Evolutionary conservation across 2,797 vertebrate genomes (phyloP), one percentile per base, ranked within the genome.

Genomic region (Lithobates sylvaticus): DNA sequence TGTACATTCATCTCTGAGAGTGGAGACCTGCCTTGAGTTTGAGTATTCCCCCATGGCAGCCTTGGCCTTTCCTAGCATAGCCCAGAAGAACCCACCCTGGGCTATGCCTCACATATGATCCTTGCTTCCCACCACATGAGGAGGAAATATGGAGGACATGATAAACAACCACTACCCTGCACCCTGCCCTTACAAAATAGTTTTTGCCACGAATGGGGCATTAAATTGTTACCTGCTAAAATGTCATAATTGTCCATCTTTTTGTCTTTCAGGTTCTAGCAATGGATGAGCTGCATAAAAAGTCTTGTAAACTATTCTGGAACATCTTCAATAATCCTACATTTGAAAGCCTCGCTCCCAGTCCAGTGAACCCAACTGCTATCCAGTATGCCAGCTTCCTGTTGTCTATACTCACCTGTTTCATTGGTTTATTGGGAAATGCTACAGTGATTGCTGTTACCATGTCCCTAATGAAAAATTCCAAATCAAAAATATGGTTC

Each of bases 401-500:
- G 47, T 42, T 76, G 18, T 86, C 78, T 13, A 26, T 86, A 18
- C 7, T 86, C 44, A 70, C 73, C 18, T 81, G 70, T 21, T 16
- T 81, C 65, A 29, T 82, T 1, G 84, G 84, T n/a, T 34, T 76
- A 21, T 9, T 68, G n/a, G 78, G 84, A 18, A 86, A 76, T 58
- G 23, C 50, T 9, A 34, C 32, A 0, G 84, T 86, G 34, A 86
- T 86, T 67, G 58, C 26, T 23, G 21, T 86, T 36, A 81, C 65
- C 26, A 50, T 32, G 76, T 81, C 76, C 47, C 0, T 76, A 18
- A 76, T 58, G 84, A 69, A 82, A 26, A 76, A 81, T 27, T 47
- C 32, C 18, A 76, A 61, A 27, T 77, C 23, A 4, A 68, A 58
- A 27, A 76, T 86, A 72, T 86, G 84, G 84, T 86, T 86, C 34